A percentile compares a stretch with the other conserved stretches of the same genome.
These are phyloP conservation scores for Heloderma charlesbogerti DNA, from an alignment of 2,113 vertebrate species.

Conservation along the genomic window DNA sequence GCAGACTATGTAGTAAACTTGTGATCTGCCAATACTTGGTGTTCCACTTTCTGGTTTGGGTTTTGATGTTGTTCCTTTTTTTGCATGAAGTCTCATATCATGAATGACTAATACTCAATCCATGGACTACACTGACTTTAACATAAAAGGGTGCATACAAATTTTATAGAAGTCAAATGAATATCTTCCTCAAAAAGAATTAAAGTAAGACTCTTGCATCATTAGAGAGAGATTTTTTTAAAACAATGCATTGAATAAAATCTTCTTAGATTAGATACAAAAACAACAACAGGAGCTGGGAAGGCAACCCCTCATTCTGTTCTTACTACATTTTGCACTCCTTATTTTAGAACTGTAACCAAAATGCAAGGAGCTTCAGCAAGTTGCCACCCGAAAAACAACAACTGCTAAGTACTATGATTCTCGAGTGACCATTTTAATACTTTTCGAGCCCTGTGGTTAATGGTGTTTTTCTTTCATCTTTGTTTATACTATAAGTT, in stretches of 20 bases:
- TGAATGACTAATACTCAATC: neutral
- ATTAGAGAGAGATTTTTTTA: neutral
- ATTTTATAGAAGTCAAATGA: neutral
- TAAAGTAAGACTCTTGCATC: conserved; percentile 13
- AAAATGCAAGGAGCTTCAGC: neutral
- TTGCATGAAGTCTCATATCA: too few species aligned
- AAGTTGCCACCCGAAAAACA: conserved; percentile 5
- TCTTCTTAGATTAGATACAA: neutral
- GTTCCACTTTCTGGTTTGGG: neutral
- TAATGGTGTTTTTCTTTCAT: conserved; percentile 85
- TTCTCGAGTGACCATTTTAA: conserved; percentile 79
- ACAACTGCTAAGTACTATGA: conserved; percentile 74
- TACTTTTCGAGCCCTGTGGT: conserved; percentile 73
- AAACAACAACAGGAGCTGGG: neutral
- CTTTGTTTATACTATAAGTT: conserved; percentile 91
- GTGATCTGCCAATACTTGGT: neutral
- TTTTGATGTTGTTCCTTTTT: neutral
- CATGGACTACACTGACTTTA: neutral
- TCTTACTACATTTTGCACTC: conserved; percentile 30
- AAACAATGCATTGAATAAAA: neutral
- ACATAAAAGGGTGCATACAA: neutral
- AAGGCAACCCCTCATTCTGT: neutral
- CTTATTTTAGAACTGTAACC: conserved; percentile 12
- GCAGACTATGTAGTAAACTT: neutral
- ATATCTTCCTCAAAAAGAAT: neutral